Conservation (phyloP, 2,888 invertebrate species). For the Yponomeuta cagnagella region DNA sequence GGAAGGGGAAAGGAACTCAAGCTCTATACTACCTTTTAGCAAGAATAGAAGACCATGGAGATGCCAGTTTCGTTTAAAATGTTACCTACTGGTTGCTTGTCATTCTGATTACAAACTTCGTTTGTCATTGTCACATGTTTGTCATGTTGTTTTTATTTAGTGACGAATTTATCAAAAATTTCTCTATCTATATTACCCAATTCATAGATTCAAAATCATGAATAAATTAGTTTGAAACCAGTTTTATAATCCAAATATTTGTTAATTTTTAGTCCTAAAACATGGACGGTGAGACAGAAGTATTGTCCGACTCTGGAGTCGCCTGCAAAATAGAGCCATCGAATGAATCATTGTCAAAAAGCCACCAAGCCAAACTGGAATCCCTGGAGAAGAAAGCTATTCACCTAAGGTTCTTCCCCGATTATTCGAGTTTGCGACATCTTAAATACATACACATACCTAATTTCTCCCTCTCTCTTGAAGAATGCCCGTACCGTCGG, state of each 20-base stretch:
- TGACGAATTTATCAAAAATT: background rate
- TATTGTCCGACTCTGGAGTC: conserved; percentile 5
- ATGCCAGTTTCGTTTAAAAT: background rate
- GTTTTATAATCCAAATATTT: background rate
- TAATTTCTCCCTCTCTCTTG: no score
- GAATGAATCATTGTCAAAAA: conserved; percentile 51
- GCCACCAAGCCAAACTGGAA: conserved; percentile 59
- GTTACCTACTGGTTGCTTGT: background rate
- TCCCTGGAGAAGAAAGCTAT: conserved; percentile 67
- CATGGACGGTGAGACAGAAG: conserved; percentile 57
- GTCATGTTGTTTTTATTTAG: background rate
- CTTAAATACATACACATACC: no score
- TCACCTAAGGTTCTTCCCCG: conserved; percentile 51
- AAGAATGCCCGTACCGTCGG: no score
- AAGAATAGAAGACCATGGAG: no score
- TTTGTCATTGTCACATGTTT: background rate
- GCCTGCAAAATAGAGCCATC: background rate
- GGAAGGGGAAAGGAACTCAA: no score
- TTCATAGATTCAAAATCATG: background rate
- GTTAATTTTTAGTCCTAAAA: conserved; percentile 19
- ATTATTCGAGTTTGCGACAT: background rate
- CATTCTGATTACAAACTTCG: background rate
- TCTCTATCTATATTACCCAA: background rate
- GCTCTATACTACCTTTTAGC: no score
- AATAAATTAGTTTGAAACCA: background rate